phyloP scores from a whole-genome alignment of 1,140 invertebrate species.

The Nephila pilipes region DNA sequence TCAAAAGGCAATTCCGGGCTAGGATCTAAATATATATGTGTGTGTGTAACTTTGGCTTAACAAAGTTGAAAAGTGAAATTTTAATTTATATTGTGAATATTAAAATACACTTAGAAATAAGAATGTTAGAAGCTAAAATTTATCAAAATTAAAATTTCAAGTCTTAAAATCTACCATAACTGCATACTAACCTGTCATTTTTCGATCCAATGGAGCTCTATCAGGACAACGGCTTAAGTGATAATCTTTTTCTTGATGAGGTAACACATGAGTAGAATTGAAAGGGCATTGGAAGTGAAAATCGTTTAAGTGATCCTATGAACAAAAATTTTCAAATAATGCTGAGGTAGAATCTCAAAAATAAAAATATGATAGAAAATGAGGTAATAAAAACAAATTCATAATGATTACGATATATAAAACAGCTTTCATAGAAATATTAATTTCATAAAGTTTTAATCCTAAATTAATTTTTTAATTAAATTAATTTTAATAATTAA shows the following conservation, averaged over 20 bases:
- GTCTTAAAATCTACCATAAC: background rate
- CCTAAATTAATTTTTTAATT: too few relatives aligned
- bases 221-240: slow-evolving; percentile 37
- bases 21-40: too few relatives aligned
- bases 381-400: too few relatives aligned
- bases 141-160: background rate
- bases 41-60: background rate
- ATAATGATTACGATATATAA: too few relatives aligned
- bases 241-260: background rate
- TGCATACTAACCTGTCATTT: background rate
- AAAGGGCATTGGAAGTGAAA: slow-evolving; percentile 34
- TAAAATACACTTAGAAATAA: background rate
- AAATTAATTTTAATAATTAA: too few relatives aligned
- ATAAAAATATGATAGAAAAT: too few relatives aligned
- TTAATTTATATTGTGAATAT: background rate
- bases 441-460: too few relatives aligned
- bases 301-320: slow-evolving; percentile 43
- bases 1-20: too few relatives aligned
- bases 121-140: background rate
- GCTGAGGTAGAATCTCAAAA: too few relatives aligned
- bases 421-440: too few relatives aligned
- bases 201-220: slow-evolving; percentile 29
- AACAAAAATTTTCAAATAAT: too few relatives aligned
- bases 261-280: slow-evolving; percentile 41
- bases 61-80: background rate